Conservation (phyloP, 2,797 vertebrate species). For the Enteromius afrohamiltoni region DNA sequence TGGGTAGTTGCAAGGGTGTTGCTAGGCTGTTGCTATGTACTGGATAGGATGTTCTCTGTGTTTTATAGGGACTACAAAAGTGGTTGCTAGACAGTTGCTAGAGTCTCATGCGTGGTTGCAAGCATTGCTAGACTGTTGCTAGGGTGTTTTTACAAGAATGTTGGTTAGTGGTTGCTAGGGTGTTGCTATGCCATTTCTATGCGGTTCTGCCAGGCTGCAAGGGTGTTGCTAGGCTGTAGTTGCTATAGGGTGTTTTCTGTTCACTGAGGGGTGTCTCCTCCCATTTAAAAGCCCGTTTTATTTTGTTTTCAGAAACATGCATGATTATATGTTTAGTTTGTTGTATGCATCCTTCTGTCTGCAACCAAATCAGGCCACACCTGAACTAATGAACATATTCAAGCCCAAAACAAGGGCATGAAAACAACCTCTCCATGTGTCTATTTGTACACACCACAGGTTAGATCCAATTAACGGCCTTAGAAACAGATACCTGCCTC, state of each 20-base stretch:
- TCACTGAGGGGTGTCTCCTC: neutral
- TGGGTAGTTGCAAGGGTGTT: neutral
- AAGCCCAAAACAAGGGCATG: neutral
- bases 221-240: neutral
- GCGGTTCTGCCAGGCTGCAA: neutral
- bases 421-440: neutral
- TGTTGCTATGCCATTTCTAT: neutral
- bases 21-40: neutral
- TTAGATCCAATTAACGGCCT: conserved; percentile 31
- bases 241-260: neutral
- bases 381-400: neutral
- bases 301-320: neutral
- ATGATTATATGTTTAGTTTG: neutral
- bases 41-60: no score
- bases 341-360: neutral
- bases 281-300: neutral
- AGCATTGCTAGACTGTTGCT: neutral
- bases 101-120: neutral
- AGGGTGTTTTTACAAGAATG: neutral
- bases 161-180: neutral
- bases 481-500: conserved; percentile 19
- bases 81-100: neutral
- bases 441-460: conserved; percentile 29
- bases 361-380: neutral
- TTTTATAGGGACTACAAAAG: neutral